Base-by-base conservation (phyloP, 1,140 invertebrate genomes). In the Octopus sinensis region DNA sequence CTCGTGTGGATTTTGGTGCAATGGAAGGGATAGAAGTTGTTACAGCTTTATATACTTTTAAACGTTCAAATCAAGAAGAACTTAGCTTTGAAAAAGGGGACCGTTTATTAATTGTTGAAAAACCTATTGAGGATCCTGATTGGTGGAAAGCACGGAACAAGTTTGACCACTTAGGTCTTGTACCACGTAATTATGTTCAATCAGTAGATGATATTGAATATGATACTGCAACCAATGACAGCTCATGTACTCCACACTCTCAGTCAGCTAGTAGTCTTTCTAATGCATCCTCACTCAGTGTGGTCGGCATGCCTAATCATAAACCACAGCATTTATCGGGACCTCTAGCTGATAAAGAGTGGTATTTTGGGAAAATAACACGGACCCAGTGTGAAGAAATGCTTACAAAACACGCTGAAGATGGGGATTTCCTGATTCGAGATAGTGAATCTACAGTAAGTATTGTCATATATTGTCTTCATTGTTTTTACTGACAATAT, bases 391-490 rank as follows among this genome's bases (percentile, higher is more conserved):
- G 97, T 92, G 98, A 99, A 92, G 94, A 94, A 84, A 92, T 99
- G 87, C 93, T 99, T 84, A 97, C 96, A 92, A 95, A 96, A 87
- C 95, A 96, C 91, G 98, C 96, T 43, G 94, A 96, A 86, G 96
- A 99, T 91, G 98, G 98, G 51, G 98, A 99, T 92, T 99, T 99
- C 92, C 94, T 99, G 85, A 97, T 99, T 88, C 93, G 98, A 88
- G 97, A 99, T 91, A 98, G 96, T 91, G 98, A 99, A 93, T 98
- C 97, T 88, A 98, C 98, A 92, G 97, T 99, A 91, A 95, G 95
- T 93, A 82, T 79, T 56, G 17, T 17, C 68, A 23, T 83, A 5
- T 79, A 17, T 52, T 73, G 6, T 81, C 43, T 43, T 77, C 43
- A 13, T 17, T 43, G 30, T 43, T 43, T 43, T 43, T 1, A 43